Percentiles rank a stretch among this genome's conserved stretches.
Conservation (phyloP, 2,113 vertebrate genomes). For the Hucho hucho region DNA sequence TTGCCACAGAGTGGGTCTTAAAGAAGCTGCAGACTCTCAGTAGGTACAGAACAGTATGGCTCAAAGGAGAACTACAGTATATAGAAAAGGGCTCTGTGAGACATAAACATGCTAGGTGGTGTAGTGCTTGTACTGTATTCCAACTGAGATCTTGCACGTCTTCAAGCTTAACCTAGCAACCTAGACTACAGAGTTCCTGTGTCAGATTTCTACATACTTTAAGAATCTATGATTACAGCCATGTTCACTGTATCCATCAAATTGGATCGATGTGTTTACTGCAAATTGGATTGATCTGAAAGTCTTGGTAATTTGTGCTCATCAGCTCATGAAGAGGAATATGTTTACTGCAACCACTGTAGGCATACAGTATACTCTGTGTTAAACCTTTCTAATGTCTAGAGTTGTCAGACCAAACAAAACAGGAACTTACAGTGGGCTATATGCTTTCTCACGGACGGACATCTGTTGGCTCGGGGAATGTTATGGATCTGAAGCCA, state of each 20-base stretch:
- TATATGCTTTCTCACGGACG: slow-evolving; percentile 37
- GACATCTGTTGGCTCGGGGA: slow-evolving; percentile 51
- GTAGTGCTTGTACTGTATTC: background rate
- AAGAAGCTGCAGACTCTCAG: slow-evolving; percentile 38
- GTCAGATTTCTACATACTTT: background rate
- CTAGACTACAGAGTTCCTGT: background rate
- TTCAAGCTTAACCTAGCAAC: background rate
- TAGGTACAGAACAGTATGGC: background rate
- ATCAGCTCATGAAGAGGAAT: background rate
- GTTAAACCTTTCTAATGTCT: background rate
- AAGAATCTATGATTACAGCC: background rate
- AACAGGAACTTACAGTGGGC: slow-evolving; percentile 37
- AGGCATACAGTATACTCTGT: background rate
- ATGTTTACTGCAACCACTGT: background rate
- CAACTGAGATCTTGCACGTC: background rate
- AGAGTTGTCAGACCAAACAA: slow-evolving; percentile 31
- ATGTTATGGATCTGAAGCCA: slow-evolving; percentile 56
- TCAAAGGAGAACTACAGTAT: background rate
- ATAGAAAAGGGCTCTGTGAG: background rate
- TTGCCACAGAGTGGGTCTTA: slow-evolving; percentile 60
- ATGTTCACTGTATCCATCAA: background rate
- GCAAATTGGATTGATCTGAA: background rate
- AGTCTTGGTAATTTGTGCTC: background rate
- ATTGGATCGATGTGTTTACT: background rate
- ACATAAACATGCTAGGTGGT: background rate